Base-by-base conservation (phyloP, 2,888 invertebrate genomes). In the Chrysodeixis includens region DNA sequence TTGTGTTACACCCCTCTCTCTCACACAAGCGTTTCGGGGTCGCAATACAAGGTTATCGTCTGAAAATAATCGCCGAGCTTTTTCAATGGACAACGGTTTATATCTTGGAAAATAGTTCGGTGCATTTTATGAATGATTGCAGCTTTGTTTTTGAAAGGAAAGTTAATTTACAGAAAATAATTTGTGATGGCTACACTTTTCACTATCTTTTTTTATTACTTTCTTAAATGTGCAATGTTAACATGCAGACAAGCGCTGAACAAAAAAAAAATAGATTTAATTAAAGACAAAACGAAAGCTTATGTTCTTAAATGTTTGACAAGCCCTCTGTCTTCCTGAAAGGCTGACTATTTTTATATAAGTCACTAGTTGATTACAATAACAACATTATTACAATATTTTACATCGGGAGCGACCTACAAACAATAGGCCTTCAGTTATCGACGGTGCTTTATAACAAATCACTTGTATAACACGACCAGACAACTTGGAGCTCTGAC, bases 1-100 rank as follows among this genome's bases (percentile, higher is more conserved):
- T 88, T 88, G 82, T 88, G 82, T 85, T 86, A 88, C 92, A 92
- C 93, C 94, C 93, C 90, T 94, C 94, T 93, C 94, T 87, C 89
- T 93, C 94, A 84, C 93, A 86, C 92, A 81, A 81, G 80, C 86
- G 83, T 83, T 83, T 83, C 86, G 87, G 85, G 88, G 86, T 86
- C 88, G 86, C 82, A 82, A 86, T 83, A 88, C 88, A 91, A 92
- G 89, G 88, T 91, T 92, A 88, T 85, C 84, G 88, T 81, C 90
- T 90, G 90, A 91, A 91, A 92, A 88, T 87, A 84, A 82, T 83
- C 77, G 69, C 65, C 64, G 64, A 69, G 76, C 74, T 78, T 85
- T 87, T 87, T 84, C 86, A 82, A 81, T 84, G 79, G 84, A 83
- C 77, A 77, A 44, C 77, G 81, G 81, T 66, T 76, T 76, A 62